Conservation (phyloP, 2,113 vertebrate genomes). For the Delphinapterus leucas region DNA sequence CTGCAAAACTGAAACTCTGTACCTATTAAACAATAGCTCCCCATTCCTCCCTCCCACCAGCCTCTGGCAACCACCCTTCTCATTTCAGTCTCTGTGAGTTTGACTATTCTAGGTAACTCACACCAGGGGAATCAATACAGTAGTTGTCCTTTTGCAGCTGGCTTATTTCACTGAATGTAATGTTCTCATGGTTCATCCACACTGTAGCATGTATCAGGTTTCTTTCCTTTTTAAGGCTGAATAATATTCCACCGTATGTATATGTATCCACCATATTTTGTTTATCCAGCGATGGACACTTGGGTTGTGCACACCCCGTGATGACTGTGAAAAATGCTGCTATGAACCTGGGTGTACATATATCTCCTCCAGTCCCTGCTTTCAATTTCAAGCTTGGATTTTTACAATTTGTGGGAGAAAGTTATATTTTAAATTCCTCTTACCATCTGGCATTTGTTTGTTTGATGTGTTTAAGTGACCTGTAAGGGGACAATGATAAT, state of each 20-base stretch:
- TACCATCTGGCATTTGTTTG: not conserved
- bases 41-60: rapidly evolving
- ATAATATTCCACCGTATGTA: not conserved
- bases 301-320: not conserved
- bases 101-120: not conserved
- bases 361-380: not conserved
- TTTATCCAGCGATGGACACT: not conserved
- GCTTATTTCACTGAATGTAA: not conserved
- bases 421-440: not conserved
- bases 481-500: not conserved
- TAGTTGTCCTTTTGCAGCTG: not conserved
- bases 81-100: not conserved
- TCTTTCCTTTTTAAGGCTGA: not conserved
- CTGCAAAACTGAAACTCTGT: not conserved
- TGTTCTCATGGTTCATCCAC: not conserved
- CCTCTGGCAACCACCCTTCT: not conserved
- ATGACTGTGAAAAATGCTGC: not conserved
- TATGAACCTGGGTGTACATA: not conserved
- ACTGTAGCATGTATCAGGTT: not conserved
- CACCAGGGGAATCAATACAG: not conserved
- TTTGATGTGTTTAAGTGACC: not conserved
- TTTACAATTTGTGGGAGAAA: not conserved
- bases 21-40: not conserved
- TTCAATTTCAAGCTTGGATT: not conserved
- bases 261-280: not conserved